Conservation (phyloP, 2,797 vertebrate genomes). For the Clamator glandarius region DNA sequence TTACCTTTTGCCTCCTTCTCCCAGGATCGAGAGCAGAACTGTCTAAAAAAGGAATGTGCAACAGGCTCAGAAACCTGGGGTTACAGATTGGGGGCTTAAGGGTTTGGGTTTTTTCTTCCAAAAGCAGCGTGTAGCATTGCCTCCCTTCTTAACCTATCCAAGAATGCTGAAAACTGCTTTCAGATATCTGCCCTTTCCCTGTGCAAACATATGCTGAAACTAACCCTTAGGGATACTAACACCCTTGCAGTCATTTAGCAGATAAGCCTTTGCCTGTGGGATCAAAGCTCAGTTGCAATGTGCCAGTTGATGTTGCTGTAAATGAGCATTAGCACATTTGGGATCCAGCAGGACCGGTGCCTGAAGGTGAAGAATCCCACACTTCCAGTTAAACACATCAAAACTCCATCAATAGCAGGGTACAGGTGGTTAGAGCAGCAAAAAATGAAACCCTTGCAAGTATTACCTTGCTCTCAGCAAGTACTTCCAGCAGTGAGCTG, state of each 20-base stretch:
- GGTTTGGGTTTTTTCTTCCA: background rate
- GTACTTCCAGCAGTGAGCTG: slow-evolving; percentile 25
- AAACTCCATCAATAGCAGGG: slow-evolving; percentile 36
- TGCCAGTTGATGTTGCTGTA: slow-evolving; percentile 35
- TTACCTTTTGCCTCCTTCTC: slow-evolving; percentile 27
- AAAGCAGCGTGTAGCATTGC: background rate
- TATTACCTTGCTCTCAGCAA: slow-evolving; percentile 26
- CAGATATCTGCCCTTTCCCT: slow-evolving; percentile 30
- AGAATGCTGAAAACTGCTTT: background rate
- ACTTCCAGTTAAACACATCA: slow-evolving; percentile 26
- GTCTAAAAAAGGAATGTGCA: background rate
- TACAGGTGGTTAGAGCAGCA: slow-evolving; percentile 37
- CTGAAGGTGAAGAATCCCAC: slow-evolving; percentile 41
- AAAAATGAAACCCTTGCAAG: background rate
- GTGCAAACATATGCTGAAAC: slow-evolving; percentile 55
- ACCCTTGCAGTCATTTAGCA: slow-evolving; percentile 21
- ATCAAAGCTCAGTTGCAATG: slow-evolving; percentile 1
- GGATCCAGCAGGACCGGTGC: slow-evolving; percentile 46
- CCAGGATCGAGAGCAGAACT: background rate
- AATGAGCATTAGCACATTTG: slow-evolving; percentile 47
- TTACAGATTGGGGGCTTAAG: background rate
- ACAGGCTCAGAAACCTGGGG: background rate
- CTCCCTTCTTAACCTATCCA: background rate
- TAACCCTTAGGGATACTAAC: slow-evolving; percentile 33
- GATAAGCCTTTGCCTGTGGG: slow-evolving; percentile 27